Evolutionary conservation across 2,888 invertebrate species (phyloP).

Genomic region (Abrostola tripartita): DNA sequence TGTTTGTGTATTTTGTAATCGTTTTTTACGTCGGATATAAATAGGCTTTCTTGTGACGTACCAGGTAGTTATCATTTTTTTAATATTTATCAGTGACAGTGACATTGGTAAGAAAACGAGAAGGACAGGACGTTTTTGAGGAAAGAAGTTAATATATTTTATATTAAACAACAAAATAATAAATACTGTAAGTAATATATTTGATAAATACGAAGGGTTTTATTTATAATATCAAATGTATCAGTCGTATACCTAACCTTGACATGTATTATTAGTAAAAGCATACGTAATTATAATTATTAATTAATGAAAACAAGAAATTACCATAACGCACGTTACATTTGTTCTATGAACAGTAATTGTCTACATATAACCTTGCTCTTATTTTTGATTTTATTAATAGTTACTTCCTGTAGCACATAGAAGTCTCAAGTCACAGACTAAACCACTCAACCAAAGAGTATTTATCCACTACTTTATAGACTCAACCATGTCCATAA

Average conservation of each 20-base stretch:
- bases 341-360: conserved; percentile 1
- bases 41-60: conserved; percentile 8
- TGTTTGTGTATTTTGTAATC: neutral
- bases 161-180: neutral
- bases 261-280: conserved; percentile 60
- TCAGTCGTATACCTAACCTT: conserved; percentile 67
- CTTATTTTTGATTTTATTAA: neutral
- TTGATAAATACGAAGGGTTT: neutral
- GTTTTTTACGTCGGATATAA: neutral
- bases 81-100: conserved; percentile 16
- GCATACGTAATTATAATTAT: conserved; percentile 52
- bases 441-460: neutral
- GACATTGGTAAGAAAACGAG: conserved; percentile 44
- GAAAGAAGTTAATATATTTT: conserved; percentile 4
- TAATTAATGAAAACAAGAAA: conserved; percentile 46
- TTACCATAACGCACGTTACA: conserved; percentile 33
- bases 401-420: neutral
- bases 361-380: neutral
- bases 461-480: no score
- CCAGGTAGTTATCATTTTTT: conserved; percentile 8
- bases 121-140: conserved; percentile 3
- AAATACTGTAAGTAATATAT: conserved; percentile 21
- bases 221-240: conserved; percentile 4
- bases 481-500: no score
- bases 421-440: no score